These are phyloP conservation scores for Phymatocera aterrima DNA, from an alignment of 2,888 invertebrate species.

Conservation along the genomic window DNA sequence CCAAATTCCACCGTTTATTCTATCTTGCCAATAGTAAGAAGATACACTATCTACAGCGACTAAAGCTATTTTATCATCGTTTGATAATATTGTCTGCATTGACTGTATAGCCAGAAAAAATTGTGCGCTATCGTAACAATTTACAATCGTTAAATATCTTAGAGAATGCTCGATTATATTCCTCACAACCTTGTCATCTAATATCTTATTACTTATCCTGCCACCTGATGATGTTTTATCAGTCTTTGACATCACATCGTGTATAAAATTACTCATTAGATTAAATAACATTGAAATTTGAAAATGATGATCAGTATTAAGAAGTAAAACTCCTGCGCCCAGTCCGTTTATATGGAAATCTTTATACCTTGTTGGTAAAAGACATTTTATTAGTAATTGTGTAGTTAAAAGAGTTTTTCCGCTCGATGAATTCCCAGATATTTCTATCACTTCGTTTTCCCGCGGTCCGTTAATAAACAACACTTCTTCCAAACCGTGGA, in stretches of 20 bases:
- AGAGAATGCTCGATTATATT: constrained; percentile 65
- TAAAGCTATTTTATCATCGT: constrained; percentile 72
- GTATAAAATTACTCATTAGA: constrained; percentile 68
- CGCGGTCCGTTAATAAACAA: constrained; percentile 74
- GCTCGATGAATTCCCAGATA: constrained; percentile 73
- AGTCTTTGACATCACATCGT: constrained; percentile 58
- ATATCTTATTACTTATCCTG: background rate
- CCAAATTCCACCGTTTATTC: constrained; percentile 58
- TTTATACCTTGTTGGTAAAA: constrained; percentile 70
- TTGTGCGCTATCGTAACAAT: constrained; percentile 72
- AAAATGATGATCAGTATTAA: constrained; percentile 77
- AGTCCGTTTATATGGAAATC: constrained; percentile 71
- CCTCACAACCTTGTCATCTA: constrained; percentile 54
- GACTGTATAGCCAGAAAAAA: constrained; percentile 68
- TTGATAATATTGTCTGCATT: constrained; percentile 71
- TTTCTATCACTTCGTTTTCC: constrained; percentile 74
- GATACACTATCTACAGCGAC: constrained; percentile 76
- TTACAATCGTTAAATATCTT: constrained; percentile 69
- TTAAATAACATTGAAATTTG: constrained; percentile 69
- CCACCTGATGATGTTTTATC: constrained; percentile 33
- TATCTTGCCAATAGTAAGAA: constrained; percentile 76
- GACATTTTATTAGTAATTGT: constrained; percentile 74
- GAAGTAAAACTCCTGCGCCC: constrained; percentile 73
- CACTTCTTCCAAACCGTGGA: constrained; percentile 75
- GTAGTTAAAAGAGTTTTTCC: constrained; percentile 76